Percentiles rank a stretch among this genome's conserved stretches.
phyloP scores from a whole-genome alignment of 2,797 vertebrate species.

The Sebastes diploproa region DNA sequence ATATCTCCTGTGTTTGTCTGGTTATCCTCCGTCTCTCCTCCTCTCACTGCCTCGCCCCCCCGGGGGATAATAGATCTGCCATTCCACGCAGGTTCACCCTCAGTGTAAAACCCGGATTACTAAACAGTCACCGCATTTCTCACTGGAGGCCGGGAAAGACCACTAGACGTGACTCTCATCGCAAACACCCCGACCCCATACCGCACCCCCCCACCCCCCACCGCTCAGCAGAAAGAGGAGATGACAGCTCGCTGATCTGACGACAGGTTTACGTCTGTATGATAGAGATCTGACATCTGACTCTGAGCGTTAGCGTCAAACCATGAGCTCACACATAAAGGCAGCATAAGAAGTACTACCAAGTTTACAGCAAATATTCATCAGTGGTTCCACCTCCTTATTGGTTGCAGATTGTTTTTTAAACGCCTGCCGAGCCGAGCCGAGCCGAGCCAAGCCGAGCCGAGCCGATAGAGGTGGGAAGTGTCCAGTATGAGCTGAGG shows the following conservation, averaged over 20 bases:
- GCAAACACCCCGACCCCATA: conserved; percentile 2
- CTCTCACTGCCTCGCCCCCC: not conserved
- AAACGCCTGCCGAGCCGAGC: not conserved
- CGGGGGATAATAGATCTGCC: conserved; percentile 14
- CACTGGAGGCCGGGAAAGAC: conserved; percentile 49
- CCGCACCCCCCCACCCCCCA: not conserved
- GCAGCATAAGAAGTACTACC: conserved; percentile 3
- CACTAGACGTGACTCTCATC: conserved; percentile 42
- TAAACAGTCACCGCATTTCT: conserved; percentile 48
- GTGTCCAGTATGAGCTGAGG: conserved; percentile 37
- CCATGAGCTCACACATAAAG: not conserved
- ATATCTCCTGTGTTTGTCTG: not conserved
- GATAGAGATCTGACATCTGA: conserved; percentile 54
- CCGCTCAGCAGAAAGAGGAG: conserved; percentile 15
- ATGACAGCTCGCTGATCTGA: conserved; percentile 44
- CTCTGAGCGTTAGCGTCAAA: conserved; percentile 43
- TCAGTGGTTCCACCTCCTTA: not conserved
- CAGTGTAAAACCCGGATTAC: conserved; percentile 62
- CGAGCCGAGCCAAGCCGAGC: not conserved
- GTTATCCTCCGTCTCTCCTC: not conserved
- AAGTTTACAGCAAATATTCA: conserved; percentile 37
- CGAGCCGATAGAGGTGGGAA: conserved; percentile 18
- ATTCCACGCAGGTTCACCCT: conserved; percentile 51
- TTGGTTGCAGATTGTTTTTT: conserved; percentile 25
- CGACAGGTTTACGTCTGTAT: conserved; percentile 47